Percentiles rank a stretch among this genome's conserved stretches.
Evolutionary conservation across 37 sponge, comb jelly and placozoan genomes (phyloP).

Genomic region (Oopsacas minuta): DNA sequence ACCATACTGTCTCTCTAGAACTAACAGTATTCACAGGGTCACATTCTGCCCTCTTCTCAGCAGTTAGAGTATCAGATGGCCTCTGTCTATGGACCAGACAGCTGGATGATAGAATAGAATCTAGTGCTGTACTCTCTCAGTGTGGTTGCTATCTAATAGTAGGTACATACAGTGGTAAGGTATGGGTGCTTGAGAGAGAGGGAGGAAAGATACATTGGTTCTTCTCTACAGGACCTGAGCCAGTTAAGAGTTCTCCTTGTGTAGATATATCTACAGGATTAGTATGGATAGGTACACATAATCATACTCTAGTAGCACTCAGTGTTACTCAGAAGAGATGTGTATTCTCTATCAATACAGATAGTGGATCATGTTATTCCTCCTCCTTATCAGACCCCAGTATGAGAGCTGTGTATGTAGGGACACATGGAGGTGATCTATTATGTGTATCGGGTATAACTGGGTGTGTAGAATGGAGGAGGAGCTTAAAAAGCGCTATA

Average conservation of each 20-base stretch:
- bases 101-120: constrained; percentile 57
- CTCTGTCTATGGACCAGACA: constrained; percentile 32
- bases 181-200: constrained; percentile 32
- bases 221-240: constrained; percentile 21
- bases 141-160: constrained; percentile 53
- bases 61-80: constrained; percentile 34
- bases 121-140: constrained; percentile 51
- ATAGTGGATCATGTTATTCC: constrained; percentile 67
- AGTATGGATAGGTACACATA: constrained; percentile 82
- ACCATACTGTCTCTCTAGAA: not conserved
- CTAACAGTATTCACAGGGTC: constrained; percentile 50
- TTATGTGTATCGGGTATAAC: constrained; percentile 26
- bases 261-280: constrained; percentile 49
- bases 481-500: constrained; percentile 29
- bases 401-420: constrained; percentile 28
- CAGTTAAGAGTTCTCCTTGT: constrained; percentile 69
- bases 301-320: constrained; percentile 52
- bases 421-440: constrained; percentile 50
- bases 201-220: constrained; percentile 47
- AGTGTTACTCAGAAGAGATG: constrained; percentile 27
- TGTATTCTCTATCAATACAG: constrained; percentile 25
- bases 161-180: constrained; percentile 68
- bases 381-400: constrained; percentile 35
- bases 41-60: constrained; percentile 56
- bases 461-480: constrained; percentile 38